Evolutionary conservation across 2,888 invertebrate species (phyloP).

Genomic region (Drosophila greeni): DNA sequence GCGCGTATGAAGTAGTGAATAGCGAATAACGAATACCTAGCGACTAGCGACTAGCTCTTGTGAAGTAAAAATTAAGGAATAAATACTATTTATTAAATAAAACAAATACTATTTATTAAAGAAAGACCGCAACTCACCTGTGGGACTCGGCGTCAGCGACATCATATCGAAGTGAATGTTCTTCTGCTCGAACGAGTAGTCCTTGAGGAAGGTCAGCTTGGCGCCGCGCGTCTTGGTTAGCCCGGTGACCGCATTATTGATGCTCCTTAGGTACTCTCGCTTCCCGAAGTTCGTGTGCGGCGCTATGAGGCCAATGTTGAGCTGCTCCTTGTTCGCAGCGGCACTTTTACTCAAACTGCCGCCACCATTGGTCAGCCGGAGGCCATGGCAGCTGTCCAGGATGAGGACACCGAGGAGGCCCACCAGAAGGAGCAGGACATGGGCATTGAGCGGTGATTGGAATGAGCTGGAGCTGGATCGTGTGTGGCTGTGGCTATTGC

Average conservation of each 20-base stretch:
- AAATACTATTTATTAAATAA: no score
- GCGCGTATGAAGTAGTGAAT: neutral
- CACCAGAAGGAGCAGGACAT: conserved; percentile 15
- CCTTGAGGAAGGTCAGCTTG: conserved; percentile 82
- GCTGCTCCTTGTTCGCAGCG: conserved; percentile 75
- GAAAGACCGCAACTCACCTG: no score
- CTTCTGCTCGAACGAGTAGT: conserved; percentile 82
- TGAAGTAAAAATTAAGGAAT: neutral
- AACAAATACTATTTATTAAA: no score
- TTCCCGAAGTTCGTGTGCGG: conserved; percentile 80
- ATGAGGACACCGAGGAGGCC: conserved; percentile 43
- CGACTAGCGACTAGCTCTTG: neutral
- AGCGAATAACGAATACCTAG: neutral
- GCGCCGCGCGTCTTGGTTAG: conserved; percentile 82
- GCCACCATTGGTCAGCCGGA: conserved; percentile 74
- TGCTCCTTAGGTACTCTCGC: conserved; percentile 84
- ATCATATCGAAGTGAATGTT: conserved; percentile 84
- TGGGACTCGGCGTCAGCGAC: conserved; percentile 86
- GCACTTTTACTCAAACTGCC: conserved; percentile 67
- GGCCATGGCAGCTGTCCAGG: conserved; percentile 46
- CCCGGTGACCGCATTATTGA: conserved; percentile 82
- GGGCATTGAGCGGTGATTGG: neutral
- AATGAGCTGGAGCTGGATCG: conserved; percentile 10
- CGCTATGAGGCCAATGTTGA: conserved; percentile 78
- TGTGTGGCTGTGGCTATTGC: conserved; percentile 38